Evolutionary conservation across 1,140 invertebrate genomes (phyloP).

Genomic region (Drosophila truncata): DNA sequence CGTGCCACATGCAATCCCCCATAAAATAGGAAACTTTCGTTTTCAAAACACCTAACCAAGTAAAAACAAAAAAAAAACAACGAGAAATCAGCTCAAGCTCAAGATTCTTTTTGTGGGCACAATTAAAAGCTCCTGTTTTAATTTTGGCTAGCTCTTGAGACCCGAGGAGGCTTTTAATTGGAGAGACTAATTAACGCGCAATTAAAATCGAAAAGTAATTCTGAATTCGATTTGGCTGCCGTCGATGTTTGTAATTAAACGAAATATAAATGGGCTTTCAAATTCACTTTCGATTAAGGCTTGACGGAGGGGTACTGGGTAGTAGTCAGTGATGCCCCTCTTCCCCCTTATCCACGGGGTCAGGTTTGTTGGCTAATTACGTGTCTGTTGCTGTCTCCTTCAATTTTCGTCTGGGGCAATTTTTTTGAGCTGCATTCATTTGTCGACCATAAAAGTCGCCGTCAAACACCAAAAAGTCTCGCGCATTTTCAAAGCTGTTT

Average conservation of each 20-base stretch:
- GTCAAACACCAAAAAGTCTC: constrained; percentile 68
- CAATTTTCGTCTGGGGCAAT: constrained; percentile 75
- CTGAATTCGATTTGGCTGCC: constrained; percentile 49
- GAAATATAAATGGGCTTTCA: constrained; percentile 60
- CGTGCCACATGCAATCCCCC: constrained; percentile 65
- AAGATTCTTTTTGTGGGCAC: constrained; percentile 79
- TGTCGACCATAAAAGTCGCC: constrained; percentile 81
- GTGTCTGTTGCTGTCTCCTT: constrained; percentile 77
- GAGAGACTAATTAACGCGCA: constrained; percentile 71
- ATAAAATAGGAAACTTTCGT: constrained; percentile 63
- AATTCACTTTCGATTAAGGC: constrained; percentile 68
- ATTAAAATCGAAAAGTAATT: constrained; percentile 73
- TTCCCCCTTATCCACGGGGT: neutral
- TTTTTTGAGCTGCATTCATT: constrained; percentile 77
- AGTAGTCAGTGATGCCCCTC: neutral
- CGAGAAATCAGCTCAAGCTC: constrained; percentile 37
- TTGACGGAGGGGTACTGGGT: constrained; percentile 20
- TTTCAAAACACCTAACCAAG: constrained; percentile 39
- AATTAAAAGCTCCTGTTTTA: constrained; percentile 68
- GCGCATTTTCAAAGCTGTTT: constrained; percentile 62
- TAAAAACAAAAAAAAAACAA: neutral
- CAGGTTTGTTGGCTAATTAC: constrained; percentile 73
- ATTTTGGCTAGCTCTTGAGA: constrained; percentile 40
- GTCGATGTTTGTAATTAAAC: constrained; percentile 59
- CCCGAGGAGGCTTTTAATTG: constrained; percentile 59